These are phyloP conservation scores for Craterocephalus amniculus DNA, from an alignment of 2,797 vertebrate genomes.

Conservation along the genomic window DNA sequence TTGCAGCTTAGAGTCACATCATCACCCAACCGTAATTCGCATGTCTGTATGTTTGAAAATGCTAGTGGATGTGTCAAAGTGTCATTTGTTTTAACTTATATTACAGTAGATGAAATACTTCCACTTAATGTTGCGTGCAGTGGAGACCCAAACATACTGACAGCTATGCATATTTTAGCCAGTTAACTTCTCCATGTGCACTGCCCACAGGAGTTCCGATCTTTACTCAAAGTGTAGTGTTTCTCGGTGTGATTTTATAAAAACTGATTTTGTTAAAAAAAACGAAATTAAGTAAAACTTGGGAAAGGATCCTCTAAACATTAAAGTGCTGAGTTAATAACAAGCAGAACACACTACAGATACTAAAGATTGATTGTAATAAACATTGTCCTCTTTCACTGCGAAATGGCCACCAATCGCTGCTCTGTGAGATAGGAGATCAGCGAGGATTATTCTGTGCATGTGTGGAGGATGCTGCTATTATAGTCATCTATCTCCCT, in stretches of 20 bases:
- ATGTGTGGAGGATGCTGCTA: constrained; percentile 74
- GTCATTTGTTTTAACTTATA: constrained; percentile 4
- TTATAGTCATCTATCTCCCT: constrained; percentile 72
- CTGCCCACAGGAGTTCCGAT: neutral
- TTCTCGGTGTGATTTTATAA: neutral
- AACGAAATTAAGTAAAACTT: neutral
- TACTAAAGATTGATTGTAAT: neutral
- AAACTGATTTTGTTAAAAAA: constrained; percentile 13
- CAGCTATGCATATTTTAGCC: neutral
- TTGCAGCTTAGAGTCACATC: constrained; percentile 27
- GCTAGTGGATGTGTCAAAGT: neutral
- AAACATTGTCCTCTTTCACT: constrained; percentile 23
- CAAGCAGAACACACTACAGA: constrained; percentile 2
- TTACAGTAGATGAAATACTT: constrained; percentile 16
- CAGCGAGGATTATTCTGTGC: constrained; percentile 62
- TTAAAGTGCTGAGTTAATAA: neutral
- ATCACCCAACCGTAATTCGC: constrained; percentile 9
- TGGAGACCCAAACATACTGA: neutral
- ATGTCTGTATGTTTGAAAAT: neutral
- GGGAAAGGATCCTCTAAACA: neutral
- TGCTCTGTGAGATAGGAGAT: constrained; percentile 51
- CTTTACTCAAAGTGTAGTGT: neutral
- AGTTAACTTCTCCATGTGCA: neutral
- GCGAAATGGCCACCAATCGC: constrained; percentile 37
- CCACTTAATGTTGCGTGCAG: constrained; percentile 1